phyloP scores from a whole-genome alignment of 2,797 vertebrate species.

The Hippopotamyrus pictus region DNA sequence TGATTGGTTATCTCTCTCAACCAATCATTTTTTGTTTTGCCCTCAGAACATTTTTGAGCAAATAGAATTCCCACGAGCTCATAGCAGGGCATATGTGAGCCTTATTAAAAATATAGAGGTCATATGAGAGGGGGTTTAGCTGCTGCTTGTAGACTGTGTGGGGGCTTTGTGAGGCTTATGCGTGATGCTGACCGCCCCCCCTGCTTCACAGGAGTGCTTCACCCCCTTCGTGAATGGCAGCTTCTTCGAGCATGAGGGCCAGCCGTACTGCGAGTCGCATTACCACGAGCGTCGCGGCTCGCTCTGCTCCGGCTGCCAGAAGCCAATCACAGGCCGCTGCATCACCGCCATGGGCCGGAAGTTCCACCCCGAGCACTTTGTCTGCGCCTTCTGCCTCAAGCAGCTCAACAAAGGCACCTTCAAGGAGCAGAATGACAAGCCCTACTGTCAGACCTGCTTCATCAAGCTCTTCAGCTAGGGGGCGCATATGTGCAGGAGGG shows the following conservation, averaged over 20 bases:
- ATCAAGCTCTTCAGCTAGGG: conserved; percentile 88
- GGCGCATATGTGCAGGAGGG: not conserved
- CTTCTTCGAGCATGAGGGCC: conserved; percentile 90
- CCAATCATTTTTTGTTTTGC: not conserved
- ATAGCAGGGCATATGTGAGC: not conserved
- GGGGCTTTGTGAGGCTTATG: not conserved
- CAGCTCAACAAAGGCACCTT: conserved; percentile 97
- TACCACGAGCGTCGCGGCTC: conserved; percentile 89
- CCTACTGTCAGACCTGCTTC: conserved; percentile 92
- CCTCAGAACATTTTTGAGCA: not conserved
- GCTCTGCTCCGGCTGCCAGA: conserved; percentile 90
- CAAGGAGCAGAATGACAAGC: conserved; percentile 96
- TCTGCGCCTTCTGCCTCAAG: conserved; percentile 94
- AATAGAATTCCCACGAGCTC: not conserved
- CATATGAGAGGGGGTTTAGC: not conserved
- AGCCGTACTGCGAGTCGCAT: conserved; percentile 91
- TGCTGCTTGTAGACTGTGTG: not conserved
- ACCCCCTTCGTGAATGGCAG: conserved; percentile 87
- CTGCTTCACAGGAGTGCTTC: conserved; percentile 78
- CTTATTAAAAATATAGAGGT: not conserved
- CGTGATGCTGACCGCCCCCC: not conserved
- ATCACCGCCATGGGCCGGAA: conserved; percentile 95
- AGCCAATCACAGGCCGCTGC: conserved; percentile 93
- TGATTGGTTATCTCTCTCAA: not conserved
- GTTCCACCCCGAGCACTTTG: conserved; percentile 94